Evolutionary conservation across 2,113 vertebrate species (phyloP).

Genomic region (Hemichromis elongatus): DNA sequence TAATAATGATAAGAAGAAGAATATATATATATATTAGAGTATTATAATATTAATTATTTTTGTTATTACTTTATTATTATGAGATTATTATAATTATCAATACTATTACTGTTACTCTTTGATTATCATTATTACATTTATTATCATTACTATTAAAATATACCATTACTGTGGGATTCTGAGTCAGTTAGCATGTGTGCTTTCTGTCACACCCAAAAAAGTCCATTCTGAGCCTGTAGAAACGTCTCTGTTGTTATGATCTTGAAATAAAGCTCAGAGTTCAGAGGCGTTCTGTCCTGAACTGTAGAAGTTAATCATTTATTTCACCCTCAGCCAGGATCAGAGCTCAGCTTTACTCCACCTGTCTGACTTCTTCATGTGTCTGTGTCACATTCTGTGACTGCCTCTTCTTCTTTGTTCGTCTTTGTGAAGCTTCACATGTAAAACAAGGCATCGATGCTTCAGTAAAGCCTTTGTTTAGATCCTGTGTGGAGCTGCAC

Average conservation of each 20-base stretch:
- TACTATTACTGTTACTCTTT: no score
- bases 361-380: not conserved
- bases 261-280: not conserved
- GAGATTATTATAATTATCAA: no score
- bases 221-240: not conserved
- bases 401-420: not conserved
- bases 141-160: no score
- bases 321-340: not conserved
- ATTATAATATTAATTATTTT: no score
- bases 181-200: not conserved
- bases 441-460: rapidly evolving
- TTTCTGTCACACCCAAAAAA: not conserved
- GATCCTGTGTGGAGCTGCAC: not conserved
- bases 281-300: not conserved
- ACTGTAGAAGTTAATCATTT: rapidly evolving
- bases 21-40: no score
- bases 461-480: not conserved
- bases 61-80: no score
- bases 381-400: rapidly evolving
- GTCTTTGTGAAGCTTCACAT: rapidly evolving
- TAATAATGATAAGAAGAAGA: no score
- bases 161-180: no score
- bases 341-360: not conserved
- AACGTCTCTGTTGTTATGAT: rapidly evolving
- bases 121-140: no score